Evolutionary conservation across 2,888 invertebrate species (phyloP).

Genomic region (Thysanoteuthis rhombus): DNA sequence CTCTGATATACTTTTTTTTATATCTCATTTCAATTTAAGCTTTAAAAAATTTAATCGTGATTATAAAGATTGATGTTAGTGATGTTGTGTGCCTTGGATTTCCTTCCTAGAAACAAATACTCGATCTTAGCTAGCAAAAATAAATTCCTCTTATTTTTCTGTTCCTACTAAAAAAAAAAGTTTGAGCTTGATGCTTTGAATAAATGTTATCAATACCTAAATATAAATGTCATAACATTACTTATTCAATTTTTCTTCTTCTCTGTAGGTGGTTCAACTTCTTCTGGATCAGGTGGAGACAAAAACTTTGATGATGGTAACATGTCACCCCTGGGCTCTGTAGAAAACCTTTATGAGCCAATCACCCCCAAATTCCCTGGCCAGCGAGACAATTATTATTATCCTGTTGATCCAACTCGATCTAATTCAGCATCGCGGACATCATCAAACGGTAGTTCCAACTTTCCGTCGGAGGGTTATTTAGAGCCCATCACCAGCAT

Average conservation of each 20-base stretch:
- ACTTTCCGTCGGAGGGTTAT: slow-evolving; percentile 53
- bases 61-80: too few species aligned
- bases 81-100: too few species aligned
- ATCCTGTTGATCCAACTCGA: slow-evolving; percentile 39
- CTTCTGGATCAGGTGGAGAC: slow-evolving; percentile 41
- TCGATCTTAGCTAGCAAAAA: too few species aligned
- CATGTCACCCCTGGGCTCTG: slow-evolving; percentile 55
- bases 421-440: slow-evolving; percentile 31
- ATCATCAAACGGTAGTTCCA: slow-evolving; percentile 32
- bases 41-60: too few species aligned
- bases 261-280: slow-evolving; percentile 46
- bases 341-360: slow-evolving; percentile 61
- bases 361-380: slow-evolving; percentile 51
- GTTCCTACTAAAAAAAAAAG: too few species aligned
- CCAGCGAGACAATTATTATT: slow-evolving; percentile 45
- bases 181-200: too few species aligned
- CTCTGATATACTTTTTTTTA: too few species aligned
- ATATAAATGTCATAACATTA: too few species aligned
- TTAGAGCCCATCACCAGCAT: slow-evolving; percentile 49
- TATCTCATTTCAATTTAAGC: too few species aligned
- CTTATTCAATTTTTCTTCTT: not conserved
- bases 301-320: slow-evolving; percentile 52
- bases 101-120: too few species aligned
- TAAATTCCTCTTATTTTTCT: too few species aligned
- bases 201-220: too few species aligned